Evolutionary conservation across 2,797 vertebrate genomes (phyloP), one percentile per base, ranked within the genome.

Genomic region (Scomberomorus guttatus): DNA sequence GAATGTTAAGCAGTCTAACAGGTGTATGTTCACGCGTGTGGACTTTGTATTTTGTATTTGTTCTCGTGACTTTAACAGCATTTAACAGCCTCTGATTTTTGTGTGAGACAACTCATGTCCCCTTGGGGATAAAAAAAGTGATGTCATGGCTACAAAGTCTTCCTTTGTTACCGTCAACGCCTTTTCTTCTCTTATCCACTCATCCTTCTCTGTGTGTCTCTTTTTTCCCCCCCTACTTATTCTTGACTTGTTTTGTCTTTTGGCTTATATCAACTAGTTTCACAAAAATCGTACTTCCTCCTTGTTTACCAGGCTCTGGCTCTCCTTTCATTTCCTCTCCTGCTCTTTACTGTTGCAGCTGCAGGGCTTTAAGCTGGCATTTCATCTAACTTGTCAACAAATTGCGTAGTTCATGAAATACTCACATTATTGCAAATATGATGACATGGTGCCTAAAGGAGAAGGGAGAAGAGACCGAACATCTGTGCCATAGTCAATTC

Each of bases 61-160:
- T 68, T 81, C 72, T 51, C 13, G 32, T 89, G 86, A 91, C 81
- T 87, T 77, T 83, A 87, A 90, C 58, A 58, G 32, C 62, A 79
- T 87, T 77, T 83, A 87, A 90, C 58, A 58, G 32, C 62, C 64
- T 77, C 29, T 1, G 79, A 92, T 78, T 89, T 89, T 75, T 80
- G 73, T 83, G 69, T 64, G 64, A 87, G 78, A 87, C 75, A 79
- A 74, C 52, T 61, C 22, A 42, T 58, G 80, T 90, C 80, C 82
- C 90, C 85, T 71, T 58, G 46, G 83, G 89, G 75, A 89, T 61
- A 69, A 75, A 80, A 82, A 82, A 75, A 70, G 63, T 90, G 87
- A 92, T 87, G 88, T 90, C 86, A 91, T 88, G 50, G 86, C 54
- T 68, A 71, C 56, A 34, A 59, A 90, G 90, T 93, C 89, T 81